These are phyloP conservation scores for Phylloscopus whistleri DNA, from an alignment of 2,113 vertebrate species.

Conservation along the genomic window DNA sequence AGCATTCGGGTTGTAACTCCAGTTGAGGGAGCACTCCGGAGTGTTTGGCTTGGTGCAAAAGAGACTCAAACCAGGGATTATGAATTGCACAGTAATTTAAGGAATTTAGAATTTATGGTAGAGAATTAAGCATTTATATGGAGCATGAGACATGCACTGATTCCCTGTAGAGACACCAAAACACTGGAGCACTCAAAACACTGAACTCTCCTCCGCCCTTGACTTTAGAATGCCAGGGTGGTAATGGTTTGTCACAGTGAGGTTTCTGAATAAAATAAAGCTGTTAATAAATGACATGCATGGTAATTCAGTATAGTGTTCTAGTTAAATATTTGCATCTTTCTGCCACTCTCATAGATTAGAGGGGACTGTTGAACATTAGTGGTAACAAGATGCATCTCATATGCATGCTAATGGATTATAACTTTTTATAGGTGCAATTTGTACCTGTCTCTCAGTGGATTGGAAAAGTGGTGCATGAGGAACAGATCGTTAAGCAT, in stretches of 20 bases:
- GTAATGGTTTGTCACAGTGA: neutral
- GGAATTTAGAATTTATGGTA: neutral
- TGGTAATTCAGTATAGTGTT: neutral
- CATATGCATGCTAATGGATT: neutral
- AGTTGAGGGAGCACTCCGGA: neutral
- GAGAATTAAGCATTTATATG: neutral
- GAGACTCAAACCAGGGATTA: neutral
- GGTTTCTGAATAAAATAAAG: neutral
- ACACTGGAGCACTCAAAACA: neutral
- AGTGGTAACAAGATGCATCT: neutral
- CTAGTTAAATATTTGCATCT: neutral
- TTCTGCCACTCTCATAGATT: neutral
- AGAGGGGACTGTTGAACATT: neutral
- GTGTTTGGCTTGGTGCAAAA: neutral
- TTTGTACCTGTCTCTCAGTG: conserved; percentile 10
- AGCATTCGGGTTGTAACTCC: neutral
- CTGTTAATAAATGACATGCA: neutral
- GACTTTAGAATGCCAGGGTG: neutral
- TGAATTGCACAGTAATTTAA: neutral
- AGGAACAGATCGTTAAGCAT: neutral
- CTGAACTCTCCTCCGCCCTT: neutral
- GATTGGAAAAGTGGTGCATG: neutral
- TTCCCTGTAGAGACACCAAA: neutral
- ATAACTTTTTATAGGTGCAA: conserved; percentile 31
- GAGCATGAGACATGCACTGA: fast-evolving